Base-by-base conservation (phyloP, 2,888 invertebrate species). In the Dorcus hopei region DNA sequence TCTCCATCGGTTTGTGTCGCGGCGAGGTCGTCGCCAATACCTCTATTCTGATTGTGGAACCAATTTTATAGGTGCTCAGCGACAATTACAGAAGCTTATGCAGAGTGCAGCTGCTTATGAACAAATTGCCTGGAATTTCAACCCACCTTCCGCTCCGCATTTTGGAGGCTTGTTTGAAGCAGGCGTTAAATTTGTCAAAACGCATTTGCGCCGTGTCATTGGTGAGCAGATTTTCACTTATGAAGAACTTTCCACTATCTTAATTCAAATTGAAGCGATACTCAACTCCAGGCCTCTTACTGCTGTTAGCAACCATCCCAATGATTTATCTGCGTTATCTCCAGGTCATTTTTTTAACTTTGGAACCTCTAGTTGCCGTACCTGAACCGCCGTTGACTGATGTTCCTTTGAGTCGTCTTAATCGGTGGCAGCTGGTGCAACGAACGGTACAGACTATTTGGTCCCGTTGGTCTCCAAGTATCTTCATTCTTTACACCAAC, bases 321-420 rank as follows among this genome's bases (percentile, higher is more conserved):
- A 42, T 6, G 4, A 6, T 14, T 50, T 65, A 8, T 43, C 50
- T 8, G 57, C 59, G 9, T 54, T 70, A 0, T 69, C 69, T 1
- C 68, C 70, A 1, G 67, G 59, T 38, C 70, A 70, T 58, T 71
- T 70, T n/a, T 57, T 57, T 67, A 9, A 66, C 51, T 4, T 9
- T 54, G 38, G 54, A 58, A 49, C 56, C 59, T 5, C 40, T 64
- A 9, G 43, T 38, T 5, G 52, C 60, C 3, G 5, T 62, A 0
- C 61, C 58, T 1, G 65, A 65, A 23, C 42, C 53, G 3, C 38
- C 52, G 7, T n/a, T 63, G 6, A 43, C 40, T 23, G 14, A 42
- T 14, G 8, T 51, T 38, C 16, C 26, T 1, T 40, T 56, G 5
- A 49, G 45, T 41, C 33, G 54, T 8, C 23, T 64, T 14, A 38